Evolutionary conservation across 2,888 invertebrate species (phyloP), one percentile per base, ranked within the genome.

Genomic region (Uropetala carovei): DNA sequence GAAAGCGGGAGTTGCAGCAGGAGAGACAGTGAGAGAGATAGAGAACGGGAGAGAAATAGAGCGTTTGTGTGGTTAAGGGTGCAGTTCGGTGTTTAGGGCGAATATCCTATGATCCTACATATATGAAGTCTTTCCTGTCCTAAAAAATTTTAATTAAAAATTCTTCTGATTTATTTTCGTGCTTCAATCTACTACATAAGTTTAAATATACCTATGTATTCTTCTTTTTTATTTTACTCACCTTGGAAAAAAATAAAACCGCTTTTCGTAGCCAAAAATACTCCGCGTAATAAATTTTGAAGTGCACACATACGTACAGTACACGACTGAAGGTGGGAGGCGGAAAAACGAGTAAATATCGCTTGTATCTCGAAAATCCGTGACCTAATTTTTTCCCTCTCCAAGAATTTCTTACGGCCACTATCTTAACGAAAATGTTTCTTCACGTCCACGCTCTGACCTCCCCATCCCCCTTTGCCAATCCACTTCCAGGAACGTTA

Each of bases 301-400:
- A 43, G 43, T 43, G 5, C 43, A 5, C 5, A 43, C 43, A 43
- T 43, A 43, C 43, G 5, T 43, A 43, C 43, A 43, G 43, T 43
- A 43, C 43, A 43, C 43, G 43, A 1, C 43, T n/a, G n/a, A n/a
- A n/a, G n/a, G 5, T 43, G 43, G 43, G n/a, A n/a, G 43, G 43
- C 43, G 43, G 43, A 43, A 43, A 43, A 43, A 1, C 43, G 43
- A 43, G 43, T 43, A 43, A 75, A 75, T 11, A 27, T n/a, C 75
- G 75, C 75, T 0, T 75, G 11, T 43, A 10, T 89, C 59, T 60
- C 43, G 60, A 11, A 18, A 43, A 18, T 43, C 83, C 83, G 60
- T 89, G 89, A 89, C 89, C 89, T 58, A 89, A 89, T 60, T 89
- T 89, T 89, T 86, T 86, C 60, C 30, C 14, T 5, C 86, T 14